phyloP scores from a whole-genome alignment of 23 tunicate genomes.

The Halocynthia aurantium region DNA sequence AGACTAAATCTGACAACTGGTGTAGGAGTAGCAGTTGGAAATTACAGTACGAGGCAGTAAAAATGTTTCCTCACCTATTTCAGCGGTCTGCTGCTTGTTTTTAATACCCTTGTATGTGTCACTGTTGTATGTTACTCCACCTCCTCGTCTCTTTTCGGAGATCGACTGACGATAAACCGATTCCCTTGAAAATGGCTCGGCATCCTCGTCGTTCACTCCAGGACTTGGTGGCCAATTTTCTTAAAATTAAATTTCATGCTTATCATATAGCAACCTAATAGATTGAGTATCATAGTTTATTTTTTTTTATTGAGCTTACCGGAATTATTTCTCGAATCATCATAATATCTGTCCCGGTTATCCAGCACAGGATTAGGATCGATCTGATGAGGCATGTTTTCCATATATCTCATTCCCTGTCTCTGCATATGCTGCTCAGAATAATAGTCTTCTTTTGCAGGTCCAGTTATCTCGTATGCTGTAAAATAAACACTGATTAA shows the following conservation, averaged over 20 bases:
- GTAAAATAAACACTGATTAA: too few relatives aligned
- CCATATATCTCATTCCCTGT: background rate
- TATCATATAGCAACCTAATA: background rate
- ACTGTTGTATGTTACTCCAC: conserved; percentile 10
- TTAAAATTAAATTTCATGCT: background rate
- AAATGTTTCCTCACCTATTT: conserved; percentile 1
- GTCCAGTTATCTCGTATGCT: too few relatives aligned
- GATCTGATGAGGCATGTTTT: conserved; percentile 17
- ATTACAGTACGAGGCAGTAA: too few relatives aligned
- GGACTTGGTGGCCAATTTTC: conserved; percentile 11
- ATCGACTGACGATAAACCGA: conserved; percentile 66
- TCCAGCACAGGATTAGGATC: conserved; percentile 9
- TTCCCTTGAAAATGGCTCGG: conserved; percentile 76
- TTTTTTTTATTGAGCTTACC: background rate
- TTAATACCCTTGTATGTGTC: conserved; percentile 11
- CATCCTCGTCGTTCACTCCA: conserved; percentile 1
- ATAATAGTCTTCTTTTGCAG: too few relatives aligned
- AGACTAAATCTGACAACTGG: too few relatives aligned
- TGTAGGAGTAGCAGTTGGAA: too few relatives aligned
- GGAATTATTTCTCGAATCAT: background rate
- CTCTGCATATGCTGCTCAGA: too few relatives aligned
- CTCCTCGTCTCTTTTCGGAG: conserved; percentile 68
- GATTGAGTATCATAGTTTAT: background rate
- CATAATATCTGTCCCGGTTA: background rate
- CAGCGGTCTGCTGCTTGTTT: conserved; percentile 13